phyloP scores from a whole-genome alignment of 2,888 invertebrate species.

The Scaptomyza tumidula region DNA sequence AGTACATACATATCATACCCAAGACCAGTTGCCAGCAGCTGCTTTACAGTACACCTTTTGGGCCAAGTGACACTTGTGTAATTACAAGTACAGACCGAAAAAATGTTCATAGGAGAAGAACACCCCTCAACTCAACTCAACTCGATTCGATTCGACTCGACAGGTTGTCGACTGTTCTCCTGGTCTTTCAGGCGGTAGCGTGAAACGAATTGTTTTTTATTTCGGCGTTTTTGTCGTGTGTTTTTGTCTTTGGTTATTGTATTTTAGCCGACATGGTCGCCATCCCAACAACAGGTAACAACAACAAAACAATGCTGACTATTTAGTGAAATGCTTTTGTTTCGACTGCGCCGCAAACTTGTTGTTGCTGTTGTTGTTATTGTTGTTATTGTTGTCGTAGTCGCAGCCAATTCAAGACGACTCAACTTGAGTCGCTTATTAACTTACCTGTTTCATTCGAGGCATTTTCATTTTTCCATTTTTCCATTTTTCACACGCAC shows the following conservation, averaged over 20 bases:
- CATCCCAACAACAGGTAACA: conserved; percentile 59
- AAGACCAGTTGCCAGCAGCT: conserved; percentile 24
- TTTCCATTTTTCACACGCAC: conserved; percentile 76
- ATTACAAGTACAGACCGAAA: conserved; percentile 48
- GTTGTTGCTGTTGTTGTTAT: conserved; percentile 14
- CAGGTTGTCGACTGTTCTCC: conserved; percentile 35
- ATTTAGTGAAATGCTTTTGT: conserved; percentile 75
- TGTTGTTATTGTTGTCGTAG: conserved; percentile 13
- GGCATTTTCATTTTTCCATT: conserved; percentile 71
- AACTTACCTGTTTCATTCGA: conserved; percentile 74
- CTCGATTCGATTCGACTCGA: conserved; percentile 23
- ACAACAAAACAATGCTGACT: conserved; percentile 66
- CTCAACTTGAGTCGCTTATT: conserved; percentile 56
- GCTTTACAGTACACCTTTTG: conserved; percentile 27
- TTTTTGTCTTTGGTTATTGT: conserved; percentile 1
- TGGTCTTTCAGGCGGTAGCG: conserved; percentile 39
- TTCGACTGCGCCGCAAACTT: conserved; percentile 33
- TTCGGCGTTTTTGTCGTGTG: conserved; percentile 6
- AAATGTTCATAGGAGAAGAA: conserved; percentile 49
- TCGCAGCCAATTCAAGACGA: conserved; percentile 4
- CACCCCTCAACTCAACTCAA: conserved; percentile 9
- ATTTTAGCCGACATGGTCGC: conserved; percentile 43
- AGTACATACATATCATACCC: background rate
- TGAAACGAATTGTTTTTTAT: conserved; percentile 53
- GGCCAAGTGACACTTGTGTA: conserved; percentile 73